Evolutionary conservation across 1,140 invertebrate genomes (phyloP).

Genomic region (Leptopilina boulardi): DNA sequence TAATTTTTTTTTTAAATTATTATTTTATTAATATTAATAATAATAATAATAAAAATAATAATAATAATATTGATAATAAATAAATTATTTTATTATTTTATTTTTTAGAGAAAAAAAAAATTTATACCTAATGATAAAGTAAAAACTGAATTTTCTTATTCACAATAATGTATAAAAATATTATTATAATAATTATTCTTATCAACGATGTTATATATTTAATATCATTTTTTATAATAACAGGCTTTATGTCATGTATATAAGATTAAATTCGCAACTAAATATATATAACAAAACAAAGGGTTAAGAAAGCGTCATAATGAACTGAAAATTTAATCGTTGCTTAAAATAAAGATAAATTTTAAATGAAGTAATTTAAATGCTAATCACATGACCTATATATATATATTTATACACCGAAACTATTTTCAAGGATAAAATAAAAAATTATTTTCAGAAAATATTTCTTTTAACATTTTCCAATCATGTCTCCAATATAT

Average conservation of each 20-base stretch:
- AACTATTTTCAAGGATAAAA: not conserved
- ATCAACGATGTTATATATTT: too few relatives aligned
- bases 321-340: not conserved
- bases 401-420: not conserved
- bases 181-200: too few relatives aligned
- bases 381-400: not conserved
- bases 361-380: conserved; percentile 1
- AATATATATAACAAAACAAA: not conserved
- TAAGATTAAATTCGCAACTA: not conserved
- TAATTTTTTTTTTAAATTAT: too few relatives aligned
- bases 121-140: too few relatives aligned
- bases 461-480: not conserved
- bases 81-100: too few relatives aligned
- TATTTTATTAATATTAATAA: too few relatives aligned
- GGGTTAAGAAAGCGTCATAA: not conserved
- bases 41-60: too few relatives aligned
- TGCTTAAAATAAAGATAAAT: not conserved
- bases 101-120: too few relatives aligned
- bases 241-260: not conserved
- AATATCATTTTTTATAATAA: too few relatives aligned
- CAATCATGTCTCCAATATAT: not conserved
- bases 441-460: not conserved
- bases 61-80: too few relatives aligned
- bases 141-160: too few relatives aligned
- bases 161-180: too few relatives aligned